A percentile compares a stretch with the other conserved stretches of the same genome.
phyloP scores from a whole-genome alignment of 2,888 invertebrate species.

The Drosophila engyochracea region DNA sequence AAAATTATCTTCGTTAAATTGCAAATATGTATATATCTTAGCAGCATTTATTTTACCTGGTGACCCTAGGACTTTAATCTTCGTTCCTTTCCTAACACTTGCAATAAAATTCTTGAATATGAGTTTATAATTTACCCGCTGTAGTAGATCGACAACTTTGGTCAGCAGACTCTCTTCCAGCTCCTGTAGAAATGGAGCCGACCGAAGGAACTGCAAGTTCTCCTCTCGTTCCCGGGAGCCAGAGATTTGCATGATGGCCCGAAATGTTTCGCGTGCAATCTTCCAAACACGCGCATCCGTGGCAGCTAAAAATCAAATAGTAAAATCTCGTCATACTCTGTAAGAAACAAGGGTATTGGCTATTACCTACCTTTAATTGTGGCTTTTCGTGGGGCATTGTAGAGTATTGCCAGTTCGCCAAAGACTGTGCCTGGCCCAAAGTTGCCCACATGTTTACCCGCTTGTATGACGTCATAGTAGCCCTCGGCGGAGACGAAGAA shows the following conservation, averaged over 20 bases:
- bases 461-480: constrained; percentile 93
- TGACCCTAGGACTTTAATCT: neutral
- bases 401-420: constrained; percentile 97
- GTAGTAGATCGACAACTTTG: constrained; percentile 94
- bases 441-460: constrained; percentile 90
- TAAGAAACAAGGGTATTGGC: neutral
- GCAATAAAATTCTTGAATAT: neutral
- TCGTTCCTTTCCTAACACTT: neutral
- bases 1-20: neutral
- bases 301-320: constrained; percentile 86
- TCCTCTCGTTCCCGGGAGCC: constrained; percentile 94
- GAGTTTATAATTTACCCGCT: constrained; percentile 88
- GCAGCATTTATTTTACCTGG: neutral
- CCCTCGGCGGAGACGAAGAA: constrained; percentile 95
- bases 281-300: constrained; percentile 94
- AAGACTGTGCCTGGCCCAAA: constrained; percentile 94
- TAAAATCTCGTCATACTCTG: neutral
- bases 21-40: neutral
- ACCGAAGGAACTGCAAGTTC: constrained; percentile 92
- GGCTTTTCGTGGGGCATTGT: constrained; percentile 96
- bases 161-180: constrained; percentile 90
- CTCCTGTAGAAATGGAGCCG: constrained; percentile 92
- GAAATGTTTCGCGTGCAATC: constrained; percentile 93
- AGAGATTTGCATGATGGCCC: constrained; percentile 94
- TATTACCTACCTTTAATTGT: constrained; percentile 90